Conservation (phyloP, 2,797 vertebrate species). For the Lophotriccus pileatus region DNA sequence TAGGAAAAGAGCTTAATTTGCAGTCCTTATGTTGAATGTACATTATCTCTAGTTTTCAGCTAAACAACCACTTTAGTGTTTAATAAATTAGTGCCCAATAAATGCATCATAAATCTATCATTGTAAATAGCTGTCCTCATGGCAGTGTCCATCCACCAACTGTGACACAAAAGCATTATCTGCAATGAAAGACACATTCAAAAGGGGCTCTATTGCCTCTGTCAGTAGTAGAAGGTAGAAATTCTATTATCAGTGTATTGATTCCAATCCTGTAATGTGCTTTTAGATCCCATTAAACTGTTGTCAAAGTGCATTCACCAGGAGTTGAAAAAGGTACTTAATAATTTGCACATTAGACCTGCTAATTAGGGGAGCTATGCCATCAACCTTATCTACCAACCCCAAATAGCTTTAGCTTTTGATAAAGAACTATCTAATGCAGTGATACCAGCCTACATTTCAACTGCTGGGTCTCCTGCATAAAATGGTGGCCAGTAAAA, state of each 20-base stretch:
- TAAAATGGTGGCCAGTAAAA: background rate
- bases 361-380: constrained; percentile 56
- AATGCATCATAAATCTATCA: constrained; percentile 55
- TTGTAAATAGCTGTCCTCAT: constrained; percentile 48
- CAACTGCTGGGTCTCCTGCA: background rate
- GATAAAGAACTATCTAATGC: constrained; percentile 20
- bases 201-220: constrained; percentile 15
- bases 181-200: constrained; percentile 48
- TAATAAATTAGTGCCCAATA: constrained; percentile 52
- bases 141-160: constrained; percentile 13
- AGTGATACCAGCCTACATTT: background rate
- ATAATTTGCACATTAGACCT: constrained; percentile 68
- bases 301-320: constrained; percentile 64
- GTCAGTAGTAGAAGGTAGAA: constrained; percentile 30
- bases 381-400: constrained; percentile 48
- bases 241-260: constrained; percentile 50
- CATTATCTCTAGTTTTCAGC: constrained; percentile 46
- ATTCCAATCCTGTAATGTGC: constrained; percentile 60
- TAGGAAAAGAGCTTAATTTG: constrained; percentile 51
- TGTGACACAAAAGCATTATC: constrained; percentile 38
- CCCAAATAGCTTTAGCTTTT: constrained; percentile 8
- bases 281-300: constrained; percentile 66
- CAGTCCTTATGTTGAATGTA: background rate
- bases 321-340: constrained; percentile 67
- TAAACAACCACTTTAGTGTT: constrained; percentile 62